Conservation (phyloP, 1,140 invertebrate genomes). For the Cepaea nemoralis region DNA sequence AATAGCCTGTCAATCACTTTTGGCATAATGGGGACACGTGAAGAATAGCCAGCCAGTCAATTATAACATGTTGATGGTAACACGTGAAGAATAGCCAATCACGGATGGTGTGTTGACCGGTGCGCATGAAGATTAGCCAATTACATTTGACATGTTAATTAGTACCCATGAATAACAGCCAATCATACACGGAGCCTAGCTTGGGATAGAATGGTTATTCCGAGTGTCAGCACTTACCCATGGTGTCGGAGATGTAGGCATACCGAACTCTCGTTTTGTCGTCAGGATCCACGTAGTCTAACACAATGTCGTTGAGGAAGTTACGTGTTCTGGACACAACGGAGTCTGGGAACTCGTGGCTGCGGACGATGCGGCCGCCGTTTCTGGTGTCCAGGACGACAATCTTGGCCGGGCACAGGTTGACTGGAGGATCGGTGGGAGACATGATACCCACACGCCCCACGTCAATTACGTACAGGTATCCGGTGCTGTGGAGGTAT, state of each 20-base stretch:
- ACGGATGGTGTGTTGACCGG: too few relatives aligned
- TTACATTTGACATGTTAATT: too few relatives aligned
- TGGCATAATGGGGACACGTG: too few relatives aligned
- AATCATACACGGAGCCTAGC: too few relatives aligned
- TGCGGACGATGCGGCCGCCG: not conserved
- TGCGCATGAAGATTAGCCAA: too few relatives aligned
- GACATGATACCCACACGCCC: not conserved
- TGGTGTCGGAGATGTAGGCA: slow-evolving; percentile 22
- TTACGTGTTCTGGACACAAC: not conserved
- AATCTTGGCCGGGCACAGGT: slow-evolving; percentile 21
- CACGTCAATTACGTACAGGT: slow-evolving; percentile 17
- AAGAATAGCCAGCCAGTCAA: too few relatives aligned
- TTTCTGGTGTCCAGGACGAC: not conserved
- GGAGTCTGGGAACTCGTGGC: slow-evolving; percentile 7
- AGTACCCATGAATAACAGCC: too few relatives aligned
- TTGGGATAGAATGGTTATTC: too few relatives aligned
- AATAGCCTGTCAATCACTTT: too few relatives aligned
- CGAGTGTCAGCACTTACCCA: too few relatives aligned
- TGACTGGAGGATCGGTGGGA: slow-evolving; percentile 4
- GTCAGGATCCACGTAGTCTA: slow-evolving; percentile 29
- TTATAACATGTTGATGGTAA: too few relatives aligned
- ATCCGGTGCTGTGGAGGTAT: not conserved
- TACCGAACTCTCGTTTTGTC: not conserved
- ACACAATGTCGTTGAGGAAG: slow-evolving; percentile 18
- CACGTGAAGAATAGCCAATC: too few relatives aligned